Percentiles rank a stretch among this genome's conserved stretches.
Evolutionary conservation across 2,113 vertebrate genomes (phyloP).

Genomic region (Heteronetta atricapilla): DNA sequence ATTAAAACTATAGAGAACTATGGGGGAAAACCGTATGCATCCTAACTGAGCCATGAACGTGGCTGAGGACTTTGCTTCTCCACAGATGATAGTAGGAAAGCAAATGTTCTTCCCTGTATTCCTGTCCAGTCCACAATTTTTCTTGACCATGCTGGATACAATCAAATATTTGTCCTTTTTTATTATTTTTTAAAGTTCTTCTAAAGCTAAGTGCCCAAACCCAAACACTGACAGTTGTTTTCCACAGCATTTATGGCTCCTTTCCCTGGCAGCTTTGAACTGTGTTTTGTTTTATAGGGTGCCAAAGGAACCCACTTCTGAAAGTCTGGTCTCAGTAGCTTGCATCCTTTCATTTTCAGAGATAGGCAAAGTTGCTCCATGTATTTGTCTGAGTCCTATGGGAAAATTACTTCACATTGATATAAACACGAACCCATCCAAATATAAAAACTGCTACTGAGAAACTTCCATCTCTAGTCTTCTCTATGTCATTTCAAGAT

Average conservation of each 20-base stretch:
- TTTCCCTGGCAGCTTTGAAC: background rate
- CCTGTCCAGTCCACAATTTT: background rate
- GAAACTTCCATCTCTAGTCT: background rate
- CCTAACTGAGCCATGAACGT: background rate
- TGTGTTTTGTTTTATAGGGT: background rate
- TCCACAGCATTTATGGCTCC: background rate
- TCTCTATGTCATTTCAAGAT: background rate
- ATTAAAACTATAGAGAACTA: background rate
- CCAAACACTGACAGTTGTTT: background rate
- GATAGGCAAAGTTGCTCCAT: background rate
- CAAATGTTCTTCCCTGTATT: background rate
- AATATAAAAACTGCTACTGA: background rate
- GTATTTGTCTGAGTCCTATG: background rate
- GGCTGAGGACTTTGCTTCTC: background rate
- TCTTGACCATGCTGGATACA: background rate
- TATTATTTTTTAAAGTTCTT: background rate
- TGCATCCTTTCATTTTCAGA: background rate
- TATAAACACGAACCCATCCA: background rate
- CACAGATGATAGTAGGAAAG: background rate
- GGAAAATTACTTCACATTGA: background rate
- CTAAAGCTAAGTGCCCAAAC: constrained; percentile 1
- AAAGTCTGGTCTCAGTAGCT: background rate
- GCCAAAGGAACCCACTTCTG: background rate
- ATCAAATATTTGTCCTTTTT: background rate
- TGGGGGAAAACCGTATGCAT: background rate